phyloP scores from a whole-genome alignment of 2,113 vertebrate species.

The Riparia riparia region DNA sequence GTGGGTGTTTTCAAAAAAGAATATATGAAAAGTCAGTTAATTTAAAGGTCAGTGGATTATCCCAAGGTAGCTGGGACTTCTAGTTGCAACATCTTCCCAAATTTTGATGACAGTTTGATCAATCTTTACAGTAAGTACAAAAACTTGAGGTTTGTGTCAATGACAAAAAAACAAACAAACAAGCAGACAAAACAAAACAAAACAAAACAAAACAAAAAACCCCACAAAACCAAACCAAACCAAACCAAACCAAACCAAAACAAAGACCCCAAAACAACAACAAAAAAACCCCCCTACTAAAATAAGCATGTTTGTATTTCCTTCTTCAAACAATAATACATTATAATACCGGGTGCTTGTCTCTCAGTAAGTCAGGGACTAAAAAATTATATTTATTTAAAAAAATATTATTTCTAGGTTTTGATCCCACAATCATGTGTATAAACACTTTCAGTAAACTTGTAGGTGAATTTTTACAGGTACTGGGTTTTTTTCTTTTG shows the following conservation, averaged over 20 bases:
- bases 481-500: not conserved
- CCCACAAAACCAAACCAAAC: too few species aligned
- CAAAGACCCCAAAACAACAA: too few species aligned
- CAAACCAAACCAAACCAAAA: too few species aligned
- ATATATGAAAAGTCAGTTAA: not conserved
- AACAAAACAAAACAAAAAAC: too few species aligned
- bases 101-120: not conserved
- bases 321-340: not conserved
- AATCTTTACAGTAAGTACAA: not conserved
- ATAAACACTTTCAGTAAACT: not conserved
- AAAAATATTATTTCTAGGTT: not conserved
- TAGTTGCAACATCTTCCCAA: not conserved
- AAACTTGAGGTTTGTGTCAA: not conserved
- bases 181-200: too few species aligned
- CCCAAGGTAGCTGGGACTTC: fast-evolving
- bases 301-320: not conserved
- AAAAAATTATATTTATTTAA: not conserved
- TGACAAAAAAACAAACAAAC: not conserved
- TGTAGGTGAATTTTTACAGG: not conserved
- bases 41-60: not conserved
- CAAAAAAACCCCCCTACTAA: too few species aligned
- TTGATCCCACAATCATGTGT: not conserved
- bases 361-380: not conserved
- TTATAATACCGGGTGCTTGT: fast-evolving
- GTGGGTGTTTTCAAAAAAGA: not conserved